Percentiles rank a stretch among this genome's conserved stretches.
phyloP scores from a whole-genome alignment of 2,113 vertebrate species.

The Sitta europaea region DNA sequence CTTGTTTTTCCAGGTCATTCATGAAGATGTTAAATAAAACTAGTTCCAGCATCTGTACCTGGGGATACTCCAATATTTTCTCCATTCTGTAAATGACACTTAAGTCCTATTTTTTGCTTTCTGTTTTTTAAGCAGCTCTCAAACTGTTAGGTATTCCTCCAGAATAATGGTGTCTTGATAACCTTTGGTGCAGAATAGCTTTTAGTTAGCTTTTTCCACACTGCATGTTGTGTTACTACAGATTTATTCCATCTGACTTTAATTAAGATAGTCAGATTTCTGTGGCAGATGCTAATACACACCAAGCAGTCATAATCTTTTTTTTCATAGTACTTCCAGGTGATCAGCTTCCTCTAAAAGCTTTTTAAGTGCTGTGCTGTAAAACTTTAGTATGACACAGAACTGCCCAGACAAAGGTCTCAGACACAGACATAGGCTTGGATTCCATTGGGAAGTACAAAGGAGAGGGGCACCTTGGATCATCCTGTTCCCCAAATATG shows the following conservation, averaged over 20 bases:
- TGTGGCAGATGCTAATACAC: background rate
- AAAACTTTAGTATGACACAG: background rate
- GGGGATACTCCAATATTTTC: background rate
- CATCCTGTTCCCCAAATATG: background rate
- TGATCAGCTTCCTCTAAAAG: background rate
- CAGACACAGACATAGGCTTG: background rate
- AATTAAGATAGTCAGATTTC: background rate
- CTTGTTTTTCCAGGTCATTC: background rate
- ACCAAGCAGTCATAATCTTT: background rate
- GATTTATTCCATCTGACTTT: background rate
- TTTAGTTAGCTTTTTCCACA: background rate
- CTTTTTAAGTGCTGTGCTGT: background rate
- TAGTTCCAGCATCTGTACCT: background rate
- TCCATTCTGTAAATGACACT: background rate
- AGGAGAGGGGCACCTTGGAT: background rate
- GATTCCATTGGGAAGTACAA: background rate
- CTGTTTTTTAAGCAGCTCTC: background rate
- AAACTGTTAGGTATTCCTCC: background rate
- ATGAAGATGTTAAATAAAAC: background rate
- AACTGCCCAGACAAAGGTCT: background rate
- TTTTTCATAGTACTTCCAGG: background rate
- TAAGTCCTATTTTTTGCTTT: background rate
- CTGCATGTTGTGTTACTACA: background rate
- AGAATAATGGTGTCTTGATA: background rate
- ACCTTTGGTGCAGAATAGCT: background rate